A percentile compares a stretch with the other conserved stretches of the same genome.
Conservation (phyloP, 2,113 vertebrate species). For the Tursiops truncatus region DNA sequence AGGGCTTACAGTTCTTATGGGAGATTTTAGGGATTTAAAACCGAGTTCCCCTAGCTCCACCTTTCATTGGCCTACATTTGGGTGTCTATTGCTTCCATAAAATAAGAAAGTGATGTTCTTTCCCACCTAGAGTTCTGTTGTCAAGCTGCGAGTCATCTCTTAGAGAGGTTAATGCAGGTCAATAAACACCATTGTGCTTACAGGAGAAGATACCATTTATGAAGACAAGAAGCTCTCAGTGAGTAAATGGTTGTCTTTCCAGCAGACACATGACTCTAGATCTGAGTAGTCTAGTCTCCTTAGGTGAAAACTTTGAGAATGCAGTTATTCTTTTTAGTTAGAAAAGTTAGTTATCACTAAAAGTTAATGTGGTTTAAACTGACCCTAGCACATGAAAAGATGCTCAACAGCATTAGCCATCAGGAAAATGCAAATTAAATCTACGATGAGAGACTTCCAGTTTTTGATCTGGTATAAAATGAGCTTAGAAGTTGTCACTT, state of each 20-base stretch:
- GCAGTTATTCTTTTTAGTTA: not conserved
- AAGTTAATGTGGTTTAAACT: not conserved
- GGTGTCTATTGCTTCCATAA: not conserved
- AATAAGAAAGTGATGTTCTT: not conserved
- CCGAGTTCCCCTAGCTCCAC: not conserved
- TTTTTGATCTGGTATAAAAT: not conserved
- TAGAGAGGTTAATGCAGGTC: not conserved
- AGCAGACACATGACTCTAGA: not conserved
- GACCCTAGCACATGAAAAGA: not conserved
- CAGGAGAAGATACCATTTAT: not conserved
- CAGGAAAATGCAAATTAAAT: not conserved
- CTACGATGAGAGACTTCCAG: not conserved
- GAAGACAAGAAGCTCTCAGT: not conserved
- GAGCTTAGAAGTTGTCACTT: not conserved
- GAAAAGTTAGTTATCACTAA: not conserved
- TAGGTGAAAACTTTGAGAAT: not conserved
- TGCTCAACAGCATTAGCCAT: not conserved
- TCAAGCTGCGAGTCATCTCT: not conserved
- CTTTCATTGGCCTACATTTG: not conserved
- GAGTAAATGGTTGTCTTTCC: not conserved
- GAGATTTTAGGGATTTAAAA: constrained; percentile 1
- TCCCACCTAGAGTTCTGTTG: not conserved
- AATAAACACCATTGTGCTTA: not conserved
- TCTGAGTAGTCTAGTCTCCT: not conserved
- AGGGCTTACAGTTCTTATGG: not conserved